Evolutionary conservation across 64 coral and sea anemone species (phyloP).

Genomic region (Stichodactyla mertensii): DNA sequence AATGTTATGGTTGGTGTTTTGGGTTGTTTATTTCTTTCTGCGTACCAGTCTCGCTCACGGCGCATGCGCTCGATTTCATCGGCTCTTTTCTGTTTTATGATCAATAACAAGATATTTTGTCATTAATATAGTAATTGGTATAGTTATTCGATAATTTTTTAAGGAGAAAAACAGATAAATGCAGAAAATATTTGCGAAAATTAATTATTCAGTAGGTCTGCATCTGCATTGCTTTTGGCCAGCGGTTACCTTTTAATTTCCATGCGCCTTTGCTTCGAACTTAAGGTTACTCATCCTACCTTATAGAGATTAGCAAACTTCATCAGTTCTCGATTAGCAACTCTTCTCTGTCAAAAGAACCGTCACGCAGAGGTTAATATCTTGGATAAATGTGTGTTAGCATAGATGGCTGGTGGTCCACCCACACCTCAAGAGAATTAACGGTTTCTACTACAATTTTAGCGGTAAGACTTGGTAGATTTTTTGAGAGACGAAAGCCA

Average conservation of each 20-base stretch:
- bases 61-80: slow-evolving; percentile 34
- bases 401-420: too few species aligned
- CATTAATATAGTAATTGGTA: neutral
- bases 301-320: neutral
- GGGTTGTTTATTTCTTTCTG: slow-evolving; percentile 21
- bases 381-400: too few species aligned
- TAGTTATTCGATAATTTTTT: neutral
- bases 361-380: too few species aligned
- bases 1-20: slow-evolving; percentile 24
- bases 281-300: neutral
- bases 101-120: neutral
- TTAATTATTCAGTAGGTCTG: neutral
- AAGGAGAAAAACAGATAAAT: too few species aligned
- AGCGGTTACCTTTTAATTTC: neutral
- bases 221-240: neutral
- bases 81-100: slow-evolving; percentile 8
- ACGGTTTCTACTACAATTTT: too few species aligned
- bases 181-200: too few species aligned
- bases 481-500: too few species aligned
- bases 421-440: too few species aligned
- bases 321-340: neutral
- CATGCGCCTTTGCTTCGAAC: neutral
- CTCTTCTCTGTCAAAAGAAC: neutral
- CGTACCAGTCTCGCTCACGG: slow-evolving; percentile 28
- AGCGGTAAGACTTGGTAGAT: too few species aligned